Base-by-base conservation (phyloP, 2,797 vertebrate genomes). In the Pogoniulus pusillus region DNA sequence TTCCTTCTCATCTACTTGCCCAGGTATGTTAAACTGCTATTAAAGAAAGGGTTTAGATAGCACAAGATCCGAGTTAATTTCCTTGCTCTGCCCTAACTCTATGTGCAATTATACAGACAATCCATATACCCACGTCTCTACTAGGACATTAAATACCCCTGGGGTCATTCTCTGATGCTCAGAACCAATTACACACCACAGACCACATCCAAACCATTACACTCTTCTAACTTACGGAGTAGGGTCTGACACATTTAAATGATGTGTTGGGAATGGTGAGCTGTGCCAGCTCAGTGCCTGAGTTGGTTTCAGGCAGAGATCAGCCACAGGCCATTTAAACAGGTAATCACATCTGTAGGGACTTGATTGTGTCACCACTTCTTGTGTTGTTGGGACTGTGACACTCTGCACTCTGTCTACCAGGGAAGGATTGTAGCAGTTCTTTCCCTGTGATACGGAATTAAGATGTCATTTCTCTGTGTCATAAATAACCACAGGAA, bases 301-400 rank as follows among this genome's bases (percentile, higher is more conserved):
- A 66, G 59, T 32, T 82, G 14, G 20, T 72, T 54, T 77, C 39
- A 74, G 58, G 53, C 16, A 87, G 45, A 89, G 91, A 58, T 87
- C n/a, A 58, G 3, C 11, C 39, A 71, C 1, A 12, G 23, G 49
- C 49, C 51, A 29, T 29, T 93, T 47, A 55, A 89, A 85, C 7
- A 73, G 24, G 22, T 59, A 51, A 69, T 72, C 41, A 49, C 47
- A 49, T 47, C 47, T 47, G 45, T 23, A 47, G 72, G 30, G 49
- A 74, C 18, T 17, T 12, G 23, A 65, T 2, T 53, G 13, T 57
- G 57, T 41, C 78, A 65, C 16, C 32, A 26, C 29, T 57, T 63
- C 69, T 65, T 62, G 47, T 37, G 26, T 8, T 20, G 24, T 23
- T 75, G 59, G 20, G 16, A 81, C 74, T 70, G 51, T 47, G 57